phyloP scores from a whole-genome alignment of 2,888 invertebrate genomes.

The Amiota minor region DNA sequence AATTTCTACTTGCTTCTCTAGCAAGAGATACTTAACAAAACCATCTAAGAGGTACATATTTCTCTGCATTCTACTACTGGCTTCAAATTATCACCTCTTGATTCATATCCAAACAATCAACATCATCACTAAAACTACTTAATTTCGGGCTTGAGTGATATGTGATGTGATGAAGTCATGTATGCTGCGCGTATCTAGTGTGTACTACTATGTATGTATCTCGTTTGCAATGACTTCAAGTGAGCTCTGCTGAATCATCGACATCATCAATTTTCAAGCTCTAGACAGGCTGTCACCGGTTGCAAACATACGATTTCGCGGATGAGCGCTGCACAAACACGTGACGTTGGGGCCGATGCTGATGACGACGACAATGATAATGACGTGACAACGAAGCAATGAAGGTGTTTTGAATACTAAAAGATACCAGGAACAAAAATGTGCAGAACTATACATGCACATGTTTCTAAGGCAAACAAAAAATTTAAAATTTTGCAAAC shows the following conservation, averaged over 20 bases:
- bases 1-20: no score
- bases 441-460: background rate
- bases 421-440: constrained; percentile 32
- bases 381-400: constrained; percentile 48
- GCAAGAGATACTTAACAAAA: no score
- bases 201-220: constrained; percentile 39
- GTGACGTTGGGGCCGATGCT: constrained; percentile 51
- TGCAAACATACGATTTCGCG: constrained; percentile 67
- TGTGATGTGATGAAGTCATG: constrained; percentile 12
- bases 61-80: no score
- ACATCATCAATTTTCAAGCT: constrained; percentile 62
- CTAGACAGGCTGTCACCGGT: constrained; percentile 68
- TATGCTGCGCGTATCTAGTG: background rate
- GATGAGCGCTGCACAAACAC: constrained; percentile 64
- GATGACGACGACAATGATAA: constrained; percentile 10
- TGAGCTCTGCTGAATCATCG: constrained; percentile 51
- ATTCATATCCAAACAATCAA: constrained; percentile 28
- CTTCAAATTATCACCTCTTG: background rate
- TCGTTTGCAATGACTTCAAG: constrained; percentile 38
- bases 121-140: constrained; percentile 36
- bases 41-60: no score
- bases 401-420: constrained; percentile 67
- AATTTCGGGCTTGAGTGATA: constrained; percentile 27
- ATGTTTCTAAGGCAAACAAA: background rate
- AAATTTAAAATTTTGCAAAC: background rate